These are phyloP conservation scores for Bombus superbus DNA, from an alignment of 1,140 invertebrate genomes.

Conservation along the genomic window DNA sequence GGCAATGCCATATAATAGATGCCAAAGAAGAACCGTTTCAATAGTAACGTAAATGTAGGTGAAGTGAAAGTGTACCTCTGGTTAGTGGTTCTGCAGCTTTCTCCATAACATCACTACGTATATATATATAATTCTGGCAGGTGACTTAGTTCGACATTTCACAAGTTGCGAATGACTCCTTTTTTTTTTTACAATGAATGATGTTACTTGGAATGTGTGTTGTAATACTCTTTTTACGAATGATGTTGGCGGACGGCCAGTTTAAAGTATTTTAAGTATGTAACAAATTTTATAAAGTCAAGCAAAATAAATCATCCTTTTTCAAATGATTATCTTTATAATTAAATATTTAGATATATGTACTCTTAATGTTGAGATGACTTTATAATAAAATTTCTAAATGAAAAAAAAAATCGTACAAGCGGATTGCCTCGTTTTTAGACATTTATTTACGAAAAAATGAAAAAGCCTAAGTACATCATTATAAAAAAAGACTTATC, in stretches of 20 bases:
- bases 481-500: slow-evolving; percentile 38
- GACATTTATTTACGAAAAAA: slow-evolving; percentile 64
- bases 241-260: neutral
- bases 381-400: neutral
- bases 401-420: neutral
- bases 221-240: slow-evolving; percentile 15
- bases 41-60: slow-evolving; percentile 50
- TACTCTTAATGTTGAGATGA: neutral
- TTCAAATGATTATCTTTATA: neutral
- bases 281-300: slow-evolving; percentile 23
- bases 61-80: slow-evolving; percentile 65
- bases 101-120: slow-evolving; percentile 56
- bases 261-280: slow-evolving; percentile 30
- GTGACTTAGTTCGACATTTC: slow-evolving; percentile 29
- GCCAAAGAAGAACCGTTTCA: slow-evolving; percentile 47
- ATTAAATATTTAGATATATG: neutral
- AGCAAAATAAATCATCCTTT: slow-evolving; percentile 34
- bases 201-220: neutral
- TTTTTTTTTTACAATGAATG: neutral
- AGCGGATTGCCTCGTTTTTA: slow-evolving; percentile 6
- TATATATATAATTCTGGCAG: slow-evolving; percentile 61
- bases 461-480: slow-evolving; percentile 38
- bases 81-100: slow-evolving; percentile 65
- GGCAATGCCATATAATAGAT: slow-evolving; percentile 23
- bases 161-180: slow-evolving; percentile 22